Evolutionary conservation across 2,797 vertebrate genomes (phyloP).

Genomic region (Girardinus metallicus): DNA sequence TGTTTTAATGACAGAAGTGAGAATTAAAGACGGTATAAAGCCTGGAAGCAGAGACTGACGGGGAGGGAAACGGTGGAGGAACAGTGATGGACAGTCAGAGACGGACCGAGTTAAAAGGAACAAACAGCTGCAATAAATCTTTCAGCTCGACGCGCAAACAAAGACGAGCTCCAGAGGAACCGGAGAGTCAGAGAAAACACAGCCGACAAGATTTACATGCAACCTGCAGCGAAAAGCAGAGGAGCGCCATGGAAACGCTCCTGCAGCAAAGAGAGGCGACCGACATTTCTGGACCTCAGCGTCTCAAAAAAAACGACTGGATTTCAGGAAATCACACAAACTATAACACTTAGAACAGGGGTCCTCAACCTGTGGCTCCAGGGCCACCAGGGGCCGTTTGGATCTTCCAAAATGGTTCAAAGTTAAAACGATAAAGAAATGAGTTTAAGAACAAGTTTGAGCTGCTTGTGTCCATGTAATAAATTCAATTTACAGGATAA

Average conservation of each 20-base stretch:
- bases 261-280: neutral
- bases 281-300: neutral
- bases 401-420: too few relatives aligned
- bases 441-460: too few relatives aligned
- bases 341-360: too few relatives aligned
- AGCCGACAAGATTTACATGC: neutral
- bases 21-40: constrained; percentile 31
- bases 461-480: too few relatives aligned
- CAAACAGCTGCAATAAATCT: constrained; percentile 57
- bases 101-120: constrained; percentile 20
- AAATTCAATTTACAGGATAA: too few relatives aligned
- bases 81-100: constrained; percentile 27
- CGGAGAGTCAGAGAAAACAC: neutral
- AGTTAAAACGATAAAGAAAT: too few relatives aligned
- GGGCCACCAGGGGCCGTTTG: too few relatives aligned
- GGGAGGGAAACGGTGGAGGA: constrained; percentile 10
- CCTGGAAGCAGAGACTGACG: neutral
- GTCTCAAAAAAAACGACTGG: neutral
- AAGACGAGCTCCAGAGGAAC: constrained; percentile 31
- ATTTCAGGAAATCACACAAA: too few relatives aligned
- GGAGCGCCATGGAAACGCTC: neutral
- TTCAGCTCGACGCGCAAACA: constrained; percentile 36
- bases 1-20: neutral
- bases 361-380: too few relatives aligned
- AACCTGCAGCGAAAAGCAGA: neutral